phyloP scores from a whole-genome alignment of 1,140 invertebrate genomes.

The Drosophila insularis region DNA sequence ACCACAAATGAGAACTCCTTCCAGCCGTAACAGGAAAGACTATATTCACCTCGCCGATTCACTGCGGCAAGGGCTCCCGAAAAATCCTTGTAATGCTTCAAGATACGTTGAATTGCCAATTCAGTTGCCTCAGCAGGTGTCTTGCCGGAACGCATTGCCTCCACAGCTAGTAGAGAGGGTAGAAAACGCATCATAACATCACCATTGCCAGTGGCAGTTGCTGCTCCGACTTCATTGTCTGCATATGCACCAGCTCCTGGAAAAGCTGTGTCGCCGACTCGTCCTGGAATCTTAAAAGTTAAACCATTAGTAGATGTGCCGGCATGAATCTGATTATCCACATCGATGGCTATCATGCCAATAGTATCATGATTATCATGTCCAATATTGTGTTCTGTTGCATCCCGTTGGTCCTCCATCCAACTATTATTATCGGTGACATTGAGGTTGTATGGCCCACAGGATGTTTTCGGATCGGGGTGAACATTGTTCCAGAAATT shows the following conservation, averaged over 20 bases:
- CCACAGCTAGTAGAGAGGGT: conserved; percentile 90
- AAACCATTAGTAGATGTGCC: conserved; percentile 99
- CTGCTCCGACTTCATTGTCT: conserved; percentile 94
- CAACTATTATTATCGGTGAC: conserved; percentile 48
- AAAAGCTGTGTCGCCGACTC: conserved; percentile 93
- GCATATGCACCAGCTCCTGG: conserved; percentile 97
- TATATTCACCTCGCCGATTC: conserved; percentile 88
- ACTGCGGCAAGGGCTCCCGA: conserved; percentile 92
- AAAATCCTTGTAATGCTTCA: conserved; percentile 90
- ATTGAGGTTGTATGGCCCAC: conserved; percentile 93
- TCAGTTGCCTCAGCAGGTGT: conserved; percentile 87
- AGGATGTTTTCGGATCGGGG: conserved; percentile 81
- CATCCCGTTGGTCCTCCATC: conserved; percentile 37
- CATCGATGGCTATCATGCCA: conserved; percentile 96
- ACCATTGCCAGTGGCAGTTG: conserved; percentile 97
- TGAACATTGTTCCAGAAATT: too few species aligned
- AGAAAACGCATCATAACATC: conserved; percentile 95
- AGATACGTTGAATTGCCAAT: conserved; percentile 87
- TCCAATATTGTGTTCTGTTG: conserved; percentile 81
- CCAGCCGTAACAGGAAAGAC: conserved; percentile 85
- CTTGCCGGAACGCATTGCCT: conserved; percentile 91
- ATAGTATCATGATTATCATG: conserved; percentile 97
- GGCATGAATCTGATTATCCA: conserved; percentile 89
- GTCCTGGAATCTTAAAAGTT: conserved; percentile 96
- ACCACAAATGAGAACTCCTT: conserved; percentile 84